Evolutionary conservation across 2,113 vertebrate species (phyloP), one percentile per base, ranked within the genome.

Genomic region (Coryphaenoides rupestris): DNA sequence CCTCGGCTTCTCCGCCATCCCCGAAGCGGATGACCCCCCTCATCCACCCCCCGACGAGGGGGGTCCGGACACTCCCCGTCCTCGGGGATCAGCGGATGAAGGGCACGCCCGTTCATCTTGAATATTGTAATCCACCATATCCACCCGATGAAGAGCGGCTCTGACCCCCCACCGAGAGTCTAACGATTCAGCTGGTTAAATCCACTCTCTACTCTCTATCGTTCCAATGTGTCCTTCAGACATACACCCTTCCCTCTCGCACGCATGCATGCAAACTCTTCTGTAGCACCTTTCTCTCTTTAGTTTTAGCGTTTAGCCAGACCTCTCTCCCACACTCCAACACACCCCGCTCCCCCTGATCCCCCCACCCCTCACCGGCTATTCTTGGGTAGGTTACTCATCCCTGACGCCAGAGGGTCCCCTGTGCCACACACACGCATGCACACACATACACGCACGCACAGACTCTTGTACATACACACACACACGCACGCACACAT

Each of bases 41-140:
- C 81, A 52, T 84, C 85, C 2, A 79, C 77, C 6, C 60, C 63
- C 47, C 47, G 47, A 5, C 77, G 77, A 58, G 5, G 84, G 1
- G 63, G 65, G 40, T 80, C 79, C 1, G 55, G 68, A n/a, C 62
- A 75, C 73, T 95, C 95, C 60, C 88, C 91, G 50, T 94, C 86
- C 81, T 96, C 94, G 0, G 92, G 95, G 83, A 98, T 94, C 1
- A 81, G 67, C 0, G 62, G 83, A 0, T 93, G 92, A 58, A 76
- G 54, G 55, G 21, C 47, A 65, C 82, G 86, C 47, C 52, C 88
- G 21, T 88, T 87, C 72, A 89, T 74, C 6, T 94, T 91, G 33
- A 40, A 40, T 93, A 94, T 94, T 17, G 0, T 55, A 19, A 40
- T 28, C 49, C 19, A 12, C 45, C 12, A 2, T 17, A 17, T 6